Conservation (phyloP, 2,888 invertebrate species). For the Pandemis corylana region DNA sequence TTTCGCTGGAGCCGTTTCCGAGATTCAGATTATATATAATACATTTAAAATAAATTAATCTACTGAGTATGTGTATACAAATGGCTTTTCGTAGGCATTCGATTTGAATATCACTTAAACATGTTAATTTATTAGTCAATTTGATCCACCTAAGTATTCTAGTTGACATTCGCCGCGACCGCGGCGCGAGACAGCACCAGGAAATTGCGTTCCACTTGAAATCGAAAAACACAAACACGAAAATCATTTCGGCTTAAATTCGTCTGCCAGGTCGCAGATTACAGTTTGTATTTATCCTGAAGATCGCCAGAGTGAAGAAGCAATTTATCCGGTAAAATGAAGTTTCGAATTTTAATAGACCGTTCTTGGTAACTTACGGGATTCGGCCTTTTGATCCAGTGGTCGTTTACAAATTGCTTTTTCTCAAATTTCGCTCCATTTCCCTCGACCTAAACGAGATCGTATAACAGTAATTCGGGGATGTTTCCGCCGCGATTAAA, state of each 20-base stretch:
- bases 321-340: constrained; percentile 80
- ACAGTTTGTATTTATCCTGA: constrained; percentile 73
- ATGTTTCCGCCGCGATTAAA: constrained; percentile 11
- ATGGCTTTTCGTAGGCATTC: background rate
- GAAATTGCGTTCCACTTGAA: constrained; percentile 25
- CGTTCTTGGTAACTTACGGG: constrained; percentile 63
- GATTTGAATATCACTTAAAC: background rate
- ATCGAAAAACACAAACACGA: constrained; percentile 46
- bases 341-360: constrained; percentile 82
- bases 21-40: no score
- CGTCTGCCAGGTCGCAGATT: constrained; percentile 68
- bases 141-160: constrained; percentile 7
- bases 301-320: constrained; percentile 77
- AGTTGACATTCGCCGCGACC: constrained; percentile 24
- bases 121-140: constrained; percentile 7
- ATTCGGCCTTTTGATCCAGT: constrained; percentile 73
- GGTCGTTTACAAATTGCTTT: constrained; percentile 78
- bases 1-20: no score
- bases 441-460: constrained; percentile 43
- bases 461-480: constrained; percentile 21
- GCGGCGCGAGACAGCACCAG: constrained; percentile 5
- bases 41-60: no score
- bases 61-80: background rate
- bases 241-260: constrained; percentile 55
- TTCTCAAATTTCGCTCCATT: constrained; percentile 64